These are phyloP conservation scores for Somateria mollissima DNA, from an alignment of 2,797 vertebrate genomes.

Conservation along the genomic window DNA sequence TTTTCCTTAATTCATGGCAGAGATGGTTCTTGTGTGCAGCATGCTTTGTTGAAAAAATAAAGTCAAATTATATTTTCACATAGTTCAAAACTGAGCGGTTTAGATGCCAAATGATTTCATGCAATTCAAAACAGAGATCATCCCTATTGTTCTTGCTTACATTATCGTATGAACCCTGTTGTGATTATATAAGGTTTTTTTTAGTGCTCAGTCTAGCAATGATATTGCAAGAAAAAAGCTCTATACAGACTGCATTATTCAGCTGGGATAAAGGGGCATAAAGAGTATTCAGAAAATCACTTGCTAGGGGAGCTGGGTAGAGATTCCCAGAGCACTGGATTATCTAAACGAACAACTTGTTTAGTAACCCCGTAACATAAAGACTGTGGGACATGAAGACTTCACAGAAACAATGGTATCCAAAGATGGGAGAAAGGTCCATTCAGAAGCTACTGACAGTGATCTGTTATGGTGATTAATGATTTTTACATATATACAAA, in stretches of 20 bases:
- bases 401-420: background rate
- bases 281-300: background rate
- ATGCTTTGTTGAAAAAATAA: background rate
- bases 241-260: background rate
- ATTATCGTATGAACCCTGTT: background rate
- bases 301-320: background rate
- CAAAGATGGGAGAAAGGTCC: background rate
- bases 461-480: background rate
- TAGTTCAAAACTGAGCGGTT: background rate
- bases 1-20: constrained; percentile 8
- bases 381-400: background rate
- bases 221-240: background rate
- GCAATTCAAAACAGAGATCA: background rate
- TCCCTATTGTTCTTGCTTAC: background rate
- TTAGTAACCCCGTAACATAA: background rate
- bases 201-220: background rate
- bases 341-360: background rate
- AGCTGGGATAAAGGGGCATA: background rate
- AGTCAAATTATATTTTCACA: background rate
- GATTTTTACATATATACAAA: background rate
- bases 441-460: background rate
- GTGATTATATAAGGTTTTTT: background rate
- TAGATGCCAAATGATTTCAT: background rate
- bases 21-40: background rate
- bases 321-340: background rate